A percentile compares a stretch with the other conserved stretches of the same genome.
Conservation (phyloP, 1,140 invertebrate species). For the Achroia grisella region DNA sequence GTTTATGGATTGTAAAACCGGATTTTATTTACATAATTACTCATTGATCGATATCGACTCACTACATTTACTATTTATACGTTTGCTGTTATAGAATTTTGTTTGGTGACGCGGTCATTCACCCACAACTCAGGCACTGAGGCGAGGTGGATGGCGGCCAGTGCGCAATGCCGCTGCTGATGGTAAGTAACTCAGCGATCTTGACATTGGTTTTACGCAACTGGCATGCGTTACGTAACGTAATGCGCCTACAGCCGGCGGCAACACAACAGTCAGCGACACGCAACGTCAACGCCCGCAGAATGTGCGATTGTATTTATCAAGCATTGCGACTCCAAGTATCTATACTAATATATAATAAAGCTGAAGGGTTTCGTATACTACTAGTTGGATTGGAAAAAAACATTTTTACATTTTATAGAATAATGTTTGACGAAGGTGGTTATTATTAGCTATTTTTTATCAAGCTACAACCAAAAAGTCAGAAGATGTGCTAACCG, state of each 20-base stretch:
- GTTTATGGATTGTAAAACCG: too few relatives aligned
- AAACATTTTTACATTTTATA: too few relatives aligned
- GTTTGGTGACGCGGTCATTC: conserved; percentile 43
- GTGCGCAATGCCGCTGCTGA: too few relatives aligned
- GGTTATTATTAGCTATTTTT: too few relatives aligned
- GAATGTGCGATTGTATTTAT: neutral
- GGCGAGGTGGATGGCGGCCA: conserved; percentile 17
- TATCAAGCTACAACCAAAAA: too few relatives aligned
- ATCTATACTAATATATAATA: too few relatives aligned
- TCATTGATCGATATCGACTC: conserved; percentile 2
- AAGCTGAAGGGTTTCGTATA: too few relatives aligned
- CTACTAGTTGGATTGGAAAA: too few relatives aligned
- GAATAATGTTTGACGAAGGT: too few relatives aligned
- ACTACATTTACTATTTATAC: conserved; percentile 16
- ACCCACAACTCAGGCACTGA: conserved; percentile 19
- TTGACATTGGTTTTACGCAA: conserved; percentile 62
- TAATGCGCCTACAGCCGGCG: conserved; percentile 2
- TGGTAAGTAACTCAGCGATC: conserved; percentile 23
- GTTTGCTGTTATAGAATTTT: conserved; percentile 14
- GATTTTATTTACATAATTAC: neutral
- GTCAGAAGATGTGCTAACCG: too few relatives aligned
- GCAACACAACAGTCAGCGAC: neutral
- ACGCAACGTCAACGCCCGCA: conserved; percentile 14
- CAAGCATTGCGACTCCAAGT: too few relatives aligned
- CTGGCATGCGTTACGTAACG: conserved; percentile 40